A percentile compares a stretch with the other conserved stretches of the same genome.
phyloP scores from a whole-genome alignment of 2,888 invertebrate genomes.

The Oscheius onirici region DNA sequence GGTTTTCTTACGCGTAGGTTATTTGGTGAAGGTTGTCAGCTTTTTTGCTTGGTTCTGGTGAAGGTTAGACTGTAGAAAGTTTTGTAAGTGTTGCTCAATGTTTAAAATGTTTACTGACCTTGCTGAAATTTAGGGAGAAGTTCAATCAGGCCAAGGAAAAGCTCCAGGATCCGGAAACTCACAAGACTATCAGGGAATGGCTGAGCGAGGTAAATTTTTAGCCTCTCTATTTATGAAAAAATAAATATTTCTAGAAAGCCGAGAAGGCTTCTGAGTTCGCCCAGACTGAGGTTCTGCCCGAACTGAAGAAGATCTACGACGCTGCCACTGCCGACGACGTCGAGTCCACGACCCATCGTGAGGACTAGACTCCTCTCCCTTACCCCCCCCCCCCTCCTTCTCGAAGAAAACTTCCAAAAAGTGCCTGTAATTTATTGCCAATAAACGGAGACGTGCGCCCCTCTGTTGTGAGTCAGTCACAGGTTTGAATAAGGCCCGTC shows the following conservation, averaged over 20 bases:
- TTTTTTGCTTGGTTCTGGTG: no score
- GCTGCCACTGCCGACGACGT: slow-evolving; percentile 57
- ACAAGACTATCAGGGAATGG: slow-evolving; percentile 55
- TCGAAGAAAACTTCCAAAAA: neutral
- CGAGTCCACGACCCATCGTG: slow-evolving; percentile 23
- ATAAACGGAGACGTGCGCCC: slow-evolving; percentile 14
- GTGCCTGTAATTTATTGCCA: slow-evolving; percentile 32
- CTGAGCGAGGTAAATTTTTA: slow-evolving; percentile 40
- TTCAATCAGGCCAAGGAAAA: slow-evolving; percentile 59
- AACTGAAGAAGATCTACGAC: slow-evolving; percentile 66
- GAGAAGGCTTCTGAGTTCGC: slow-evolving; percentile 61
- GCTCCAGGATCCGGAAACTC: slow-evolving; percentile 59
- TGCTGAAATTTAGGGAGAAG: slow-evolving; percentile 38
- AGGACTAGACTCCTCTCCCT: slow-evolving; percentile 6
- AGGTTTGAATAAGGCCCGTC: slow-evolving; percentile 5
- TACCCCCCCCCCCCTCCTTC: neutral
- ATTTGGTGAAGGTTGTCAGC: no score
- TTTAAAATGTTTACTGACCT: neutral
- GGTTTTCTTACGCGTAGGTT: neutral
- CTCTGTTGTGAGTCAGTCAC: neutral
- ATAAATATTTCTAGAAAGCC: slow-evolving; percentile 54
- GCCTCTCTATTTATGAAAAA: no score
- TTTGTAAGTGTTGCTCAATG: neutral
- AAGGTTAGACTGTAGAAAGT: neutral
- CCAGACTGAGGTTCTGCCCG: slow-evolving; percentile 65